Evolutionary conservation across 2,888 invertebrate genomes (phyloP).

Genomic region (Dexiosoma caninum): DNA sequence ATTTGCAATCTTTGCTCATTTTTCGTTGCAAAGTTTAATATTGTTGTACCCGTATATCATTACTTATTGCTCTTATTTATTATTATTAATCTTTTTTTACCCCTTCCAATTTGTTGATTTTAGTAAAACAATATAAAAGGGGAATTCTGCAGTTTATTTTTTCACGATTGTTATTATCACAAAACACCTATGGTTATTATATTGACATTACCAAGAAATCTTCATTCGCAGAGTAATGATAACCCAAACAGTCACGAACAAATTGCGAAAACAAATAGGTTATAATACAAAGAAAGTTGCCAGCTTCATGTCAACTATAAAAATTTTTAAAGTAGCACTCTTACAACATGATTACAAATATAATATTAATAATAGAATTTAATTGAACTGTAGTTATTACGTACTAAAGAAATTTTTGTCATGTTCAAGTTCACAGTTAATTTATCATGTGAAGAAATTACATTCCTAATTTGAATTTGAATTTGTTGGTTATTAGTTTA

Average conservation of each 20-base stretch:
- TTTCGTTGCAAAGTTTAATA: conserved; percentile 2
- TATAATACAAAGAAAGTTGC: background rate
- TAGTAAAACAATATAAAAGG: background rate
- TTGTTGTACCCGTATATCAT: background rate
- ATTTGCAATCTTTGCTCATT: conserved; percentile 30
- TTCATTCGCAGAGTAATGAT: conserved; percentile 14
- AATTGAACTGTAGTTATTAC: too few relatives aligned
- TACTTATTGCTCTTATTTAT: background rate
- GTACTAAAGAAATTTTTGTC: too few relatives aligned
- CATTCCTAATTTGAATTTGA: too few relatives aligned
- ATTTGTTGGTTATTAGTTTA: too few relatives aligned
- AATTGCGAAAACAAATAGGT: background rate
- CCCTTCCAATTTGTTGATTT: conserved; percentile 14
- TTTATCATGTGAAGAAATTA: too few relatives aligned
- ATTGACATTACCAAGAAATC: conserved; percentile 12
- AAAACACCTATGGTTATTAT: too few relatives aligned
- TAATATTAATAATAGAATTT: too few relatives aligned
- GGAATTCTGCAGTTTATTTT: conserved; percentile 22
- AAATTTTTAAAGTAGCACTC: background rate
- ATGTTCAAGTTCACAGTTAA: too few relatives aligned
- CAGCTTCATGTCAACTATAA: background rate
- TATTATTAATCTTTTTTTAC: background rate
- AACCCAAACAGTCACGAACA: background rate
- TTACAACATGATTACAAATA: too few relatives aligned
- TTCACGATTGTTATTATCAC: conserved; percentile 27